Base-by-base conservation (phyloP, 1,140 invertebrate species). In the Leptinotarsa undecemlineata region DNA sequence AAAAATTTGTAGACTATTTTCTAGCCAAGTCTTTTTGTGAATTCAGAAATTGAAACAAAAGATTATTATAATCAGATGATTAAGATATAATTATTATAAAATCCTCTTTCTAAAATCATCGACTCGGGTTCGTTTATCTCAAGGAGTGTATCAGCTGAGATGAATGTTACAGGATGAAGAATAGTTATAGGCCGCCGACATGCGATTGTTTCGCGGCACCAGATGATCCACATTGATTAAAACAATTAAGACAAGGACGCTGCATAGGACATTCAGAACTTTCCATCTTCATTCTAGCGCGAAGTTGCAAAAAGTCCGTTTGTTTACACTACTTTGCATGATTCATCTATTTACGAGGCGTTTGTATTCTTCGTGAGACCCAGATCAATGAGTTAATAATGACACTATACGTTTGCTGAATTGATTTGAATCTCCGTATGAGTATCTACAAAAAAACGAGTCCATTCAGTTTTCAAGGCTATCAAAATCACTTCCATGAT, bases 191-290 rank as follows among this genome's bases (percentile, higher is more conserved):
- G 14, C 51, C 51, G 15, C 51, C 51, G 15, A 57, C 51, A 57
- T 57, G 51, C 51, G 17, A 57, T 57, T 57, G 51, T 57, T 57
- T 57, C 51, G 51, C 51, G 6, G 51, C 51, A 57, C 13, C 5
- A 57, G 51, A 57, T 57, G 51, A 57, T 57, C 51, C 51, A 57
- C 51, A 57, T 57, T 19, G 51, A 57, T 57, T 57, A 57, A 19
- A 57, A 57, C 51, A 57, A 57, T 57, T 57, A 5, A 57, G 51
- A 57, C 51, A 57, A 57, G 51, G 51, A 57, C 51, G 51, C 0
- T 19, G 51, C 3, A 57, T 57, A 57, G 51, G 51, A n/a, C 51
- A 57, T 8, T 15, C 51, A 15, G 51, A 15, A 57, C 51, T 57
- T 57, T 57, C 51, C 4, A 57, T 57, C 51, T 57, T 57, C 51